Base-by-base conservation (phyloP, 1,140 invertebrate species). In the Zaprionus capensis region DNA sequence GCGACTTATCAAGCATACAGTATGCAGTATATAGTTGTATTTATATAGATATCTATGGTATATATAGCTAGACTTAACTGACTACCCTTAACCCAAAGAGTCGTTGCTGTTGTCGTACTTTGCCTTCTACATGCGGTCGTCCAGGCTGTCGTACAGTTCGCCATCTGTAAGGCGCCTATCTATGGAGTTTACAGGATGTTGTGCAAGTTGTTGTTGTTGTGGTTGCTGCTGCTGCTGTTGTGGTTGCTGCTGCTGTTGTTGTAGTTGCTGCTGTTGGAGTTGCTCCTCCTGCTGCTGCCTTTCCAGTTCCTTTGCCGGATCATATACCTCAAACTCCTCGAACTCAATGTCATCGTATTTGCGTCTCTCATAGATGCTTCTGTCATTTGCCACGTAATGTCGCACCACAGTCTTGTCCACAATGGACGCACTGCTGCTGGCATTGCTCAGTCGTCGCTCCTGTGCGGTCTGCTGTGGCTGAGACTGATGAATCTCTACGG, bases 281-380 rank as follows among this genome's bases (percentile, higher is more conserved):
- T 68, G 15, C 11, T 61, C 49, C 57, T 83, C 66, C 20, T 66
- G 62, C 14, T 76, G 61, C 5, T 71, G 64, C 3, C 59, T 69
- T 11, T 73, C 67, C 17, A 36, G 53, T 2, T 82, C 84, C 36
- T 92, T 92, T 63, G 75, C 80, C 14, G 92, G 92, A 82, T 92
- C 91, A 41, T 92, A 92, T 7, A 97, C 95, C 93, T 97, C 96
- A 75, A 96, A 97, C 71, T 96, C 95, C 92, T 97, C 96, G 71
- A 97, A 97, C 81, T 97, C 96, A 94, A 97, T 97, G 76, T 97
- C 96, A 7, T 95, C 95, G 80, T 96, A 95, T 81, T 96, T 96
- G 59, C 94, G 94, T 5, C 93, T 92, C 59, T 94, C 91, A 20
- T 81, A 93, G 66, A 93, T 92, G 80, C 94, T 94, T 66, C 82